Base-by-base conservation (phyloP, 1,140 invertebrate genomes). In the Drosophila elegans region DNA sequence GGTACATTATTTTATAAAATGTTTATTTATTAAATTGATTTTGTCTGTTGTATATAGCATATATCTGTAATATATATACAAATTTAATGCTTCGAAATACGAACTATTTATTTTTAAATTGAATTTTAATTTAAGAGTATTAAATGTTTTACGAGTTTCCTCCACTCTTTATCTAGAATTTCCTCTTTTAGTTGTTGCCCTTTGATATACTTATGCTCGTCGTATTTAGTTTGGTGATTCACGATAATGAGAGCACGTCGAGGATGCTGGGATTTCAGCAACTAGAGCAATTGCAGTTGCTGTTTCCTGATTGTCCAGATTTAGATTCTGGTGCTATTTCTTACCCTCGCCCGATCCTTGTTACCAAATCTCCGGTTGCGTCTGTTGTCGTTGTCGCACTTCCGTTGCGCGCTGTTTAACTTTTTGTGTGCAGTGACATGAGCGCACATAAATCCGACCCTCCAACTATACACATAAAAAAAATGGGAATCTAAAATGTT, bases 401-500 rank as follows among this genome's bases (percentile, higher is more conserved):
- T 88, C 84, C 84, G 85, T 84, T 78, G 73, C 80, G 85, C 80
- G 59, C 85, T 89, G 85, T 89, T 89, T 89, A 90, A 78, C 84
- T 90, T 89, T 89, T 89, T 88, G 83, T 88, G 82, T 86, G 83
- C 83, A 88, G 71, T 76, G 83, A 88, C 83, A 86, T 86, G 83
- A 71, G 84, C 84, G 76, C 66, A 69, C 83, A 88, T 89, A 88
- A 89, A 88, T 88, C 78, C 80, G 75, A 52, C 64, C 82, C 59
- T 53, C 59, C 25, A 51, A 68, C 32, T 52, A 21, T 21, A 21
- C 16, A 21, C 16, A 21, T 21, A 21, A 0, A 21, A 21, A 21
- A 1, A 21, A 1, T 21, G 16, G 16, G 16, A 21, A 21, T 21
- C 0, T 1, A 21, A 21, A 21, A 21, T 21, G 16, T 21, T 21